Evolutionary conservation across 1,140 invertebrate genomes (phyloP).

Genomic region (Orussus abietinus): DNA sequence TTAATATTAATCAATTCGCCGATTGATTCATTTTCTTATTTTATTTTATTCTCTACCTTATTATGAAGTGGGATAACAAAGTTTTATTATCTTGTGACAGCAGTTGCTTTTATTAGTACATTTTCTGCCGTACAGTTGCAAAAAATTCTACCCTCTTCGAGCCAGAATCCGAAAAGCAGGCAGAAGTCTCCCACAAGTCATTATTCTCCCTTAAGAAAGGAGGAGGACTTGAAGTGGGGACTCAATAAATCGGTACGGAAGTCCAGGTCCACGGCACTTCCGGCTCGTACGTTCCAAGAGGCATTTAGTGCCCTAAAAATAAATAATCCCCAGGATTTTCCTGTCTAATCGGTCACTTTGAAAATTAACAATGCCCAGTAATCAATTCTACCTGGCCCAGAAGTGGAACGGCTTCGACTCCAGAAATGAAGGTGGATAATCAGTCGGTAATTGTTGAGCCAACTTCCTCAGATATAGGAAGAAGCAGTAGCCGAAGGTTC

Average conservation of each 20-base stretch:
- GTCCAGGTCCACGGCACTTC: constrained; percentile 14
- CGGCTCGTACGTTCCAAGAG: constrained; percentile 4
- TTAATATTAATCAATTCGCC: background rate
- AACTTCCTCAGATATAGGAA: background rate
- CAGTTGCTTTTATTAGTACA: no score
- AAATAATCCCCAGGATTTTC: background rate
- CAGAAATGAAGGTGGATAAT: constrained; percentile 14
- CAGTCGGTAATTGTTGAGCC: background rate
- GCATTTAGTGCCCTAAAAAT: background rate
- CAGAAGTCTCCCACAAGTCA: constrained; percentile 16
- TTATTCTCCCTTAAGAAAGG: constrained; percentile 1
- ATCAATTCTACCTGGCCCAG: constrained; percentile 11
- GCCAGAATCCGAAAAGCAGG: constrained; percentile 9
- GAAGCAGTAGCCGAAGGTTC: background rate
- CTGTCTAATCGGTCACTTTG: background rate
- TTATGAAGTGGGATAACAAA: background rate
- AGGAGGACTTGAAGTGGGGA: constrained; percentile 1
- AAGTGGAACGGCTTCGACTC: constrained; percentile 14
- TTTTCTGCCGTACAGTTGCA: background rate
- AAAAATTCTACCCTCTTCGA: constrained; percentile 8
- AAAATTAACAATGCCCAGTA: constrained; percentile 3
- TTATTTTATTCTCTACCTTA: background rate
- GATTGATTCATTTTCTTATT: background rate
- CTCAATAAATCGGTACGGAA: constrained; percentile 11
- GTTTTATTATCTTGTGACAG: no score